Base-by-base conservation (phyloP, 2,888 invertebrate species). In the Trichopoda pennipes region DNA sequence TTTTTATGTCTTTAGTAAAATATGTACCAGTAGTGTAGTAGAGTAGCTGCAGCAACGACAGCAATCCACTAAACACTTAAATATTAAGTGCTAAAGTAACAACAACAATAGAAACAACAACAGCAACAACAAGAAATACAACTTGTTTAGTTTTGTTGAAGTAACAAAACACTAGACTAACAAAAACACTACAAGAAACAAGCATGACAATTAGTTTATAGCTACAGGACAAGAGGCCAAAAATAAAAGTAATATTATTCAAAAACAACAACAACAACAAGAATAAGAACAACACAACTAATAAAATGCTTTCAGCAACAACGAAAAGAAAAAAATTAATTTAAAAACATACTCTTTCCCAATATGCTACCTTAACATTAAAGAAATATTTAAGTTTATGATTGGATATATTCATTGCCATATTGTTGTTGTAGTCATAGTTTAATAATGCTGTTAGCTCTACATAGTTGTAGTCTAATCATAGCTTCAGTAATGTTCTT, bases 221-320 rank as follows among this genome's bases (percentile, higher is more conserved):
- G 78, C 72, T 78, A 64, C 70, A 72, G 78, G 78, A 72, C 78
- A 78, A 78, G 70, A 78, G 78, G 72, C 64, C 78, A 78, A 78
- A 78, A 70, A 72, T 64, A 72, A 72, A 72, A 78, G 77, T 77
- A 70, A 70, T 64, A 77, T 23, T 28, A 55, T 14, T 28, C 23
- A 44, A 28, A 23, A 51, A 38, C 16, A 53, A 35, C 10, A 66
- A 19, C 14, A 64, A 63, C 21, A 61, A n/a, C n/a, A n/a, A 44
- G 1, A 21, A 23, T 7, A 64, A 55, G 16, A 53, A 56, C 3
- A 51, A 38, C 28, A 28, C 28, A 32, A 17, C 9, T 49, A 9
- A 35, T 21, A 51, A 19, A 21, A 53, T 17, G n/a, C 28, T 68
- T 38, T 12, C 49, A 60, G 16, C 17, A 63, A 47, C 32, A 47